Evolutionary conservation across 2,888 invertebrate species (phyloP), one percentile per base, ranked within the genome.

Genomic region (Aphidius colemani): DNA sequence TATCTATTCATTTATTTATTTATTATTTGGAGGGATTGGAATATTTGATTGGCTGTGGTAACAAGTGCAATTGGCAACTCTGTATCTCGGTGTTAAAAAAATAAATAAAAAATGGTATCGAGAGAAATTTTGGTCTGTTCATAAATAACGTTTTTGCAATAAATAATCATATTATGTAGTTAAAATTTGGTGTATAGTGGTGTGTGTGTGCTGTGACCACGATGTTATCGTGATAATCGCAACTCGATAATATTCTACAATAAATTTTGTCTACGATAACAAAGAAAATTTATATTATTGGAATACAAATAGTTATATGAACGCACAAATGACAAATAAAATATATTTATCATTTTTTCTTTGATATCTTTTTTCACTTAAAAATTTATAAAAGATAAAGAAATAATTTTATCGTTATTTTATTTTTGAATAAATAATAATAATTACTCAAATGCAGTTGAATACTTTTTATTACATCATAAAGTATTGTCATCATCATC

Each of bases 221-320:
- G 74, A 78, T 77, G 74, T 72, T 79, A 80, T 80, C 77, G 70
- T 69, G 76, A 80, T 80, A 79, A 80, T 80, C 80, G 79, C 74
- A 72, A 69, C 72, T 78, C 77, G 81, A 80, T 81, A 80, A 81
- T 80, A 78, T 78, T 75, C 75, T 72, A 73, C 79, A 77, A 79
- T 81, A 81, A 80, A 81, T 81, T 79, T 70, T 66, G 13, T 57
- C 41, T 9, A 57, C 65, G 76, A 78, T 78, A 79, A 78, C 77
- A 73, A 78, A 74, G 72, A 74, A 75, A 75, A 80, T 79, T 79
- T 76, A 77, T 79, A 79, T 77, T 78, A 77, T 77, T 76, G 76
- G 70, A 71, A 66, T 18, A 65, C 67, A 61, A 56, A 39, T 57
- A 67, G 70, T 71, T 69, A 73, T 75, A 74, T n/a, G n/a, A 75